These are phyloP conservation scores for Montipora sp. DNA, from an alignment of 64 coral and sea anemone species.

Conservation along the genomic window DNA sequence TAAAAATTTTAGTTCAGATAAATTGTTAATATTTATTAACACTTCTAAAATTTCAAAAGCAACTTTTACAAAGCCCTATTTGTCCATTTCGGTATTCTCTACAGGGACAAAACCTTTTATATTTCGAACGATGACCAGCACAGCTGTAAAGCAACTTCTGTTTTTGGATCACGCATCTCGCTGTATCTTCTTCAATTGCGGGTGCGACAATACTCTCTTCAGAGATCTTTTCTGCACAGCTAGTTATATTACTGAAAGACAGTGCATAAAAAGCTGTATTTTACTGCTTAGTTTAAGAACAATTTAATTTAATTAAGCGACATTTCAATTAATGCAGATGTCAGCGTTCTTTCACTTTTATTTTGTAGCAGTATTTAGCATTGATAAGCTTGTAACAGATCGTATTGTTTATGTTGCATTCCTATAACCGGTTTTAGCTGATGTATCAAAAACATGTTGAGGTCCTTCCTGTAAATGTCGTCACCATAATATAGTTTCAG, in stretches of 20 bases:
- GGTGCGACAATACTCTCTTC: slow-evolving; percentile 30
- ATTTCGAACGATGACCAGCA: background rate
- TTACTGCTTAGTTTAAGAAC: too few species aligned
- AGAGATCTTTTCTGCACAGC: background rate
- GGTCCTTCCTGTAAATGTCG: background rate
- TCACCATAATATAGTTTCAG: background rate
- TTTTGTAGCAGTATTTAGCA: too few species aligned
- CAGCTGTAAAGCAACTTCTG: slow-evolving; percentile 56
- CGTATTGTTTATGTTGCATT: background rate
- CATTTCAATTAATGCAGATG: too few species aligned
- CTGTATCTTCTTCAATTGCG: slow-evolving; percentile 29
- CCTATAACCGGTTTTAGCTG: background rate
- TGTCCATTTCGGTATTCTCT: slow-evolving; percentile 43
- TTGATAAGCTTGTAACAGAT: too few species aligned
- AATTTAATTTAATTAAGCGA: too few species aligned
- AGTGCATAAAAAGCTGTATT: background rate
- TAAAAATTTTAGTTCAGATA: too few species aligned
- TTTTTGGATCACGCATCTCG: slow-evolving; percentile 43
- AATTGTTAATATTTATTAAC: background rate
- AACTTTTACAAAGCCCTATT: slow-evolving; percentile 49
- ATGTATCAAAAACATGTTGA: background rate
- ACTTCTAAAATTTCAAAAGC: background rate
- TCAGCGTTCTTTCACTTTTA: too few species aligned
- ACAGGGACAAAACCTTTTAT: slow-evolving; percentile 55
- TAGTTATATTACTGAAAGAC: background rate